These are phyloP conservation scores for Ascaphus truei DNA, from an alignment of 2,113 vertebrate genomes.

Conservation along the genomic window DNA sequence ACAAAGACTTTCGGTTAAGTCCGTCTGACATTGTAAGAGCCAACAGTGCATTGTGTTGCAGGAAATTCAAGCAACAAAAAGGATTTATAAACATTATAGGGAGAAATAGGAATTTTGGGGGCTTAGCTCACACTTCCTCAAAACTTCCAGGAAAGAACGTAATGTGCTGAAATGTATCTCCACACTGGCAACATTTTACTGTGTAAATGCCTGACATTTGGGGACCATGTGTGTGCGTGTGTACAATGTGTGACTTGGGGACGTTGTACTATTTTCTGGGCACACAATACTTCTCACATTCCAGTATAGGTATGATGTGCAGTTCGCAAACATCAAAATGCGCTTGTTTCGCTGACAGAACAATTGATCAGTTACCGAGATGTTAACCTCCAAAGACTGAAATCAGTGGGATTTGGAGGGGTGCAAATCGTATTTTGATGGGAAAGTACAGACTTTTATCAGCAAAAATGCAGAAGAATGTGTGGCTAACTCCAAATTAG, in stretches of 20 bases:
- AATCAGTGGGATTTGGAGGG: too few species aligned
- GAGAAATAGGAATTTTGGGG: slow-evolving; percentile 9
- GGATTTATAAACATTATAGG: background rate
- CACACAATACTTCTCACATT: too few species aligned
- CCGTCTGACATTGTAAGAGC: background rate
- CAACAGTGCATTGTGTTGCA: background rate
- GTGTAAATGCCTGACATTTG: background rate
- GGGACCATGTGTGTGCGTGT: slow-evolving; percentile 1
- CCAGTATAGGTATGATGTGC: too few species aligned
- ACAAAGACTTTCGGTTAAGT: slow-evolving; percentile 16
- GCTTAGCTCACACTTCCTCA: background rate
- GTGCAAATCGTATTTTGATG: too few species aligned
- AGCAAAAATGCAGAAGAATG: too few species aligned
- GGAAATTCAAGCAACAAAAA: background rate
- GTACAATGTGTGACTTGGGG: background rate
- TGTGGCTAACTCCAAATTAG: too few species aligned
- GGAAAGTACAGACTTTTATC: too few species aligned
- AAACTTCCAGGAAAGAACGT: background rate
- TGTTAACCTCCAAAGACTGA: too few species aligned
- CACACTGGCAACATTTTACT: background rate
- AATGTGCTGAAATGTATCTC: background rate
- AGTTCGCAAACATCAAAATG: too few species aligned
- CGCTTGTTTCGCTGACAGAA: too few species aligned
- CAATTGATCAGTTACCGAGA: too few species aligned
- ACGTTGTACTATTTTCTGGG: too few species aligned